Percentiles rank a stretch among this genome's conserved stretches.
These are phyloP conservation scores for Theristicus caerulescens DNA, from an alignment of 2,113 vertebrate genomes.

Conservation along the genomic window DNA sequence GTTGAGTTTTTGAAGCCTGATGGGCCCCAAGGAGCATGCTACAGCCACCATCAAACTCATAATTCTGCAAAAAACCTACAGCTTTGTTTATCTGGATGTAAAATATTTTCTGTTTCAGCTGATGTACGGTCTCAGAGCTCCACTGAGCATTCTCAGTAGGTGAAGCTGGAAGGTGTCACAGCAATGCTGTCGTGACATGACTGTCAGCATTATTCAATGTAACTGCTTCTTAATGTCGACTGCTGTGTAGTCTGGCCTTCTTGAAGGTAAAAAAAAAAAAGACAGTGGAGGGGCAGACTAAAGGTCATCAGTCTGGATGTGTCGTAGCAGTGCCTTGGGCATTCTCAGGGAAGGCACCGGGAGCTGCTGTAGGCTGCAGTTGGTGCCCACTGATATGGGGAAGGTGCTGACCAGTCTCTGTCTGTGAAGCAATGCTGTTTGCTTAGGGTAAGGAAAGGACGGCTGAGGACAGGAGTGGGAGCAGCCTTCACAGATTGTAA, in stretches of 20 bases:
- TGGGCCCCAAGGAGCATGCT: background rate
- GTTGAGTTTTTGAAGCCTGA: background rate
- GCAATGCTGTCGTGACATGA: fast-evolving
- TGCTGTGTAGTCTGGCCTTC: background rate
- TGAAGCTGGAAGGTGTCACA: background rate
- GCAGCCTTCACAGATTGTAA: background rate
- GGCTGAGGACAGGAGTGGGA: background rate
- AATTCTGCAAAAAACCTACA: background rate
- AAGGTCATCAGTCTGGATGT: background rate
- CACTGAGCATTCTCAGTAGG: background rate
- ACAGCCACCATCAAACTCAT: background rate
- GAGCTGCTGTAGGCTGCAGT: background rate
- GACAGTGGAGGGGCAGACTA: background rate
- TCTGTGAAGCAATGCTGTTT: background rate
- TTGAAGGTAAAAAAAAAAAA: background rate
- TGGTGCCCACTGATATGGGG: background rate
- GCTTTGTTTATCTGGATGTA: background rate
- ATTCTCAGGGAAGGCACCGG: background rate
- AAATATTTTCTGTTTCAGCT: background rate
- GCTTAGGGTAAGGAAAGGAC: background rate
- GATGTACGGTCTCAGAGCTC: background rate
- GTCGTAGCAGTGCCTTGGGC: background rate
- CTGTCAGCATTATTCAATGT: background rate
- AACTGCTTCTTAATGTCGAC: background rate
- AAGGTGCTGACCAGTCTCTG: background rate